Conservation (phyloP, 2,888 invertebrate genomes). For the Drosophila monieri region DNA sequence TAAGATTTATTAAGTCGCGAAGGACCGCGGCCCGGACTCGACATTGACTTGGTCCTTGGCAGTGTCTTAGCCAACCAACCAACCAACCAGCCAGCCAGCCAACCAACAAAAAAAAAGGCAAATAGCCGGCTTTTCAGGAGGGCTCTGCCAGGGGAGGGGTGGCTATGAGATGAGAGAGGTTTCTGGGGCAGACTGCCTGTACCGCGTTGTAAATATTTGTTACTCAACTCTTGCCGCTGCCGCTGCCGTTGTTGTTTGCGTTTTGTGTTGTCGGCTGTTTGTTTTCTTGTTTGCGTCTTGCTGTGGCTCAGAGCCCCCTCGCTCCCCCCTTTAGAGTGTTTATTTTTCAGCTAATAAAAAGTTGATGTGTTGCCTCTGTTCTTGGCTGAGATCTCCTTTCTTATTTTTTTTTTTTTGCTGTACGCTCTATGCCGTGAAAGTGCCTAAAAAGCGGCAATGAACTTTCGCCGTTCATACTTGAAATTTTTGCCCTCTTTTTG, state of each 20-base stretch:
- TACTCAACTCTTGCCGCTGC: constrained; percentile 72
- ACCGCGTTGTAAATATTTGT: constrained; percentile 74
- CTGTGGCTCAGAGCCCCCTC: constrained; percentile 6
- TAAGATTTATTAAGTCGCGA: constrained; percentile 75
- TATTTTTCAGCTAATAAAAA: constrained; percentile 73
- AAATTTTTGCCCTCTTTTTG: constrained; percentile 14
- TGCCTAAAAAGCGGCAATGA: constrained; percentile 52
- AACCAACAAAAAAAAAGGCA: constrained; percentile 41
- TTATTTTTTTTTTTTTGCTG: background rate
- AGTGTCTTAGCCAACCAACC: constrained; percentile 54
- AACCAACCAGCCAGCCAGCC: background rate
- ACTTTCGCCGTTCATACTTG: constrained; percentile 44
- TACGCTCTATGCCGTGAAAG: constrained; percentile 29
- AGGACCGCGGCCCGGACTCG: constrained; percentile 37
- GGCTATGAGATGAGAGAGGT: background rate
- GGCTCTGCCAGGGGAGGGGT: background rate
- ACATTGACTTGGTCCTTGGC: constrained; percentile 55
- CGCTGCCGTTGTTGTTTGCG: constrained; percentile 68
- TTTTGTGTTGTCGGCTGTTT: constrained; percentile 62
- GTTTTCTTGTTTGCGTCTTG: constrained; percentile 57
- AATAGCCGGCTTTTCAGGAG: constrained; percentile 35
- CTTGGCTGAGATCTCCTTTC: constrained; percentile 32
- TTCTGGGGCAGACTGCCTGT: constrained; percentile 24
- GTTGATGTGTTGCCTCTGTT: constrained; percentile 62
- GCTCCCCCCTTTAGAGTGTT: constrained; percentile 38